These are phyloP conservation scores for Pomatostomus ruficeps DNA, from an alignment of 2,113 vertebrate species.

Conservation along the genomic window DNA sequence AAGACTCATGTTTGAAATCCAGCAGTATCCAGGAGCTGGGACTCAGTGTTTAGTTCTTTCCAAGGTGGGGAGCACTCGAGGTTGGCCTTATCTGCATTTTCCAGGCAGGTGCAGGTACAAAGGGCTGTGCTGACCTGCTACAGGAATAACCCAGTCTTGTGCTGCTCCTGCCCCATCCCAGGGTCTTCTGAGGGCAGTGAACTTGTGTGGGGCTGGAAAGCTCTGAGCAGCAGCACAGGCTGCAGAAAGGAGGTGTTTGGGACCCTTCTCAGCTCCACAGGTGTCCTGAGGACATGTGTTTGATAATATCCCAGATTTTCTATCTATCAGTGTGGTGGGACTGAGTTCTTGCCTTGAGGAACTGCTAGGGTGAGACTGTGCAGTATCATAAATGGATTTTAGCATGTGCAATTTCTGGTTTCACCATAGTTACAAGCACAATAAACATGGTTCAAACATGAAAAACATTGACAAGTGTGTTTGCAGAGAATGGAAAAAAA, in stretches of 20 bases:
- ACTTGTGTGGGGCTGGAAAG: not conserved
- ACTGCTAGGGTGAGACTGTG: not conserved
- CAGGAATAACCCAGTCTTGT: not conserved
- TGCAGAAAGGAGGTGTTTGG: not conserved
- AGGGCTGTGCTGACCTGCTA: not conserved
- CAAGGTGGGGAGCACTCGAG: accelerated
- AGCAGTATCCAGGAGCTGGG: not conserved
- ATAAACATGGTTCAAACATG: not conserved
- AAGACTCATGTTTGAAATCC: not conserved
- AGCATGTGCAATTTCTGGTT: not conserved
- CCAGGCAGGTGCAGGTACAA: not conserved
- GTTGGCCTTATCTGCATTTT: not conserved
- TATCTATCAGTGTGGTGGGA: accelerated
- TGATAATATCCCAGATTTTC: not conserved
- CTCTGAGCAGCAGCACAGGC: not conserved
- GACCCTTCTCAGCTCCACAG: not conserved
- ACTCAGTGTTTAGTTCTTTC: not conserved
- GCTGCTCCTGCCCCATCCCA: not conserved
- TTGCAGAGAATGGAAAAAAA: not conserved
- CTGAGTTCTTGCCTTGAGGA: not conserved
- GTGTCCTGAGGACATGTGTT: accelerated
- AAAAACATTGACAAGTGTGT: not conserved
- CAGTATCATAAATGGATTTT: not conserved
- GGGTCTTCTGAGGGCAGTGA: not conserved
- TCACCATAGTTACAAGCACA: not conserved